Evolutionary conservation across 2,888 invertebrate genomes (phyloP).

Genomic region (Epiblema foenella): DNA sequence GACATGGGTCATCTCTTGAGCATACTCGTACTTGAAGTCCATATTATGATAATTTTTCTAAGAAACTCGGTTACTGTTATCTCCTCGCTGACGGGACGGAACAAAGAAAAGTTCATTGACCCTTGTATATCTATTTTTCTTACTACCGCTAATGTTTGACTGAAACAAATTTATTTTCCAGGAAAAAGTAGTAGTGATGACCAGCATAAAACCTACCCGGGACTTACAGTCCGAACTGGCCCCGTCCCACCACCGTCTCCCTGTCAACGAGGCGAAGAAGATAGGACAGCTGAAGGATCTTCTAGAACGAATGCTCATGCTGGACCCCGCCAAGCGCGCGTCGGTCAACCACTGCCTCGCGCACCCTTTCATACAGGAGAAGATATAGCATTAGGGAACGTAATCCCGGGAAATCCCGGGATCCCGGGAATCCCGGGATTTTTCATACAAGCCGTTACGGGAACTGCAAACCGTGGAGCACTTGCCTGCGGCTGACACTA

Average conservation of each 20-base stretch:
- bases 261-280: constrained; percentile 95
- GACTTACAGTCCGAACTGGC: constrained; percentile 95
- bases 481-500: no score
- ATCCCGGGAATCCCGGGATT: no score
- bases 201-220: constrained; percentile 93
- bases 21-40: no score
- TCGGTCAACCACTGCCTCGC: constrained; percentile 97
- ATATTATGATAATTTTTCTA: no score
- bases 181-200: constrained; percentile 99
- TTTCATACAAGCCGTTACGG: no score
- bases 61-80: no score
- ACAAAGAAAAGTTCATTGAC: no score
- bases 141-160: background rate
- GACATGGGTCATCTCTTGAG: no score
- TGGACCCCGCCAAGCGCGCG: constrained; percentile 96
- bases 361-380: constrained; percentile 98
- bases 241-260: constrained; percentile 92
- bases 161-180: constrained; percentile 71
- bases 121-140: no score
- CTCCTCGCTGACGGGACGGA: no score
- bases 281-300: constrained; percentile 96
- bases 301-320: constrained; percentile 94
- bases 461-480: no score
- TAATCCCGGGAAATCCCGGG: background rate
- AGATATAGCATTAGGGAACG: constrained; percentile 83